phyloP scores from a whole-genome alignment of 2,113 vertebrate species.

The Sinocyclocheilus maitianheensis region DNA sequence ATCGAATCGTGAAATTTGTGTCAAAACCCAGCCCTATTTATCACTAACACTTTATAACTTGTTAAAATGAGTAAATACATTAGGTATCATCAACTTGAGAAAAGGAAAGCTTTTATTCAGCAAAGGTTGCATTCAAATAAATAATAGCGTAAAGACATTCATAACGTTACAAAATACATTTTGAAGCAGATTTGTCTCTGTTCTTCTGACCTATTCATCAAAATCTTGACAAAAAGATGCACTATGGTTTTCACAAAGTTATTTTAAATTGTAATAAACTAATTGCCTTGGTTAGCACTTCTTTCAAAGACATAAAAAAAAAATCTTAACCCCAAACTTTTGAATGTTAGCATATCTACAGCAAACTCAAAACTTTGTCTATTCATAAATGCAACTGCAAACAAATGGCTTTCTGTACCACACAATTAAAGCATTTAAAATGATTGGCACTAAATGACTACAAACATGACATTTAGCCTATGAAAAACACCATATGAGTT shows the following conservation, averaged over 20 bases:
- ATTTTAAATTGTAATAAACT: neutral
- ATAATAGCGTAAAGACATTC: neutral
- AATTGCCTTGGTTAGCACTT: neutral
- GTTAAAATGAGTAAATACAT: neutral
- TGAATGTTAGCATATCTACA: neutral
- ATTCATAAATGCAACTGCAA: neutral
- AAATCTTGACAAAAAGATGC: neutral
- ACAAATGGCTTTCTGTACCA: neutral
- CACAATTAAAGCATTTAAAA: constrained; percentile 29
- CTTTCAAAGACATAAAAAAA: neutral
- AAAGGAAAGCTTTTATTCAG: neutral
- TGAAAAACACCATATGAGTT: constrained; percentile 47
- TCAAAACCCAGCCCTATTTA: neutral
- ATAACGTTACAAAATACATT: neutral
- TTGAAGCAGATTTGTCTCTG: neutral
- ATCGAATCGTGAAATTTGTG: too few species aligned
- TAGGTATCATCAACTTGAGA: neutral
- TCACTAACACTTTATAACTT: neutral
- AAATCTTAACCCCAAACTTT: neutral
- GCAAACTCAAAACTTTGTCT: neutral
- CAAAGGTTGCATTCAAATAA: neutral
- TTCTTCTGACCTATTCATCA: neutral
- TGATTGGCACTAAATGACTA: constrained; percentile 48
- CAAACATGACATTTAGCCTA: constrained; percentile 54
- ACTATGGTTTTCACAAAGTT: neutral